Evolutionary conservation across 1,140 invertebrate species (phyloP).

Genomic region (Uloborus diversus): DNA sequence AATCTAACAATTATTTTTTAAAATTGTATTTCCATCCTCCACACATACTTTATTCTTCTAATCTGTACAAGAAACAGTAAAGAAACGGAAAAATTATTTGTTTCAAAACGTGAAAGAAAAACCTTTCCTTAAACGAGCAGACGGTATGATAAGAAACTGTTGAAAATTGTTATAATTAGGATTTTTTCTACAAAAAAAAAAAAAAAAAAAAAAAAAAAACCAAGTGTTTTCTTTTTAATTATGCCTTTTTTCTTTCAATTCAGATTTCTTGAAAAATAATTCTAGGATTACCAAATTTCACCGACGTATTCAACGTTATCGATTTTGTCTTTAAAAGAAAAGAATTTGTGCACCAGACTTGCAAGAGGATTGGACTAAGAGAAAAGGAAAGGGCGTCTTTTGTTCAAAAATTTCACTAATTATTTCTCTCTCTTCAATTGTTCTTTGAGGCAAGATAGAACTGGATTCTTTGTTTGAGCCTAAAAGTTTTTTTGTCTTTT

Average conservation of each 20-base stretch:
- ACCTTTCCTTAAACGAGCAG: background rate
- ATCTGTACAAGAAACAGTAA: background rate
- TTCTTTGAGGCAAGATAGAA: background rate
- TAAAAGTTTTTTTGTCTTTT: background rate
- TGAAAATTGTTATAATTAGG: background rate
- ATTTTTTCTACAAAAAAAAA: background rate
- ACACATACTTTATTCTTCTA: background rate
- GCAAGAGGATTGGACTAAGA: background rate
- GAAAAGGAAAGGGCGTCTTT: background rate
- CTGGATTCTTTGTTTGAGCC: background rate
- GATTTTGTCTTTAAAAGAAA: background rate
- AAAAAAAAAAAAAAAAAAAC: background rate
- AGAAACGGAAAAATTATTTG: background rate
- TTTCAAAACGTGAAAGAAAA: background rate
- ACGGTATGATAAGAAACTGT: background rate
- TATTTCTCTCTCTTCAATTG: background rate
- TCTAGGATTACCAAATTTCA: background rate
- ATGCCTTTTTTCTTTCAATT: background rate
- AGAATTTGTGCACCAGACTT: background rate
- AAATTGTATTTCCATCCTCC: background rate
- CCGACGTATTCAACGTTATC: background rate
- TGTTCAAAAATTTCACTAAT: background rate
- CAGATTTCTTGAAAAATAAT: background rate
- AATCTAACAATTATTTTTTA: background rate
- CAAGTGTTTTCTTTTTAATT: background rate